Percentiles rank a stretch among this genome's conserved stretches.
These are phyloP conservation scores for Phyllotreta cruciferae DNA, from an alignment of 2,888 invertebrate genomes.

Conservation along the genomic window DNA sequence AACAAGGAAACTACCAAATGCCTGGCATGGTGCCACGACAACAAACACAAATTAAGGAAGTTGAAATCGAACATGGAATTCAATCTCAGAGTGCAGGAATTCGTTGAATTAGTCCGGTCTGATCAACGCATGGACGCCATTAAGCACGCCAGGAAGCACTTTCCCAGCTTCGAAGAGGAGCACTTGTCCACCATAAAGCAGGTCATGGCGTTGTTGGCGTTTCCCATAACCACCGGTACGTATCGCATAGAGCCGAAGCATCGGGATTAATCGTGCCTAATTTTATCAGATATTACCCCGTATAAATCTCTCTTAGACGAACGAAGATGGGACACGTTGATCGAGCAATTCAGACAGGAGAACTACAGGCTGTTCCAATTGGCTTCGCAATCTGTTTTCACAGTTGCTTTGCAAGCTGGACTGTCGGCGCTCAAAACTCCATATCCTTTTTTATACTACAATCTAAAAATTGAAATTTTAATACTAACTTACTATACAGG, in stretches of 20 bases:
- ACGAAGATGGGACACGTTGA: constrained; percentile 82
- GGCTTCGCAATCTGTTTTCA: constrained; percentile 88
- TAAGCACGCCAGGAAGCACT: constrained; percentile 91
- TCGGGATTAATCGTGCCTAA: constrained; percentile 6
- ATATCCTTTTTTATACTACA: constrained; percentile 65
- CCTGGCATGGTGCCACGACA: constrained; percentile 95
- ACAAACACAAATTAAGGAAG: constrained; percentile 92
- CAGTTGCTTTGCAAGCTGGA: constrained; percentile 91
- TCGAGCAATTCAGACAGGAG: constrained; percentile 90
- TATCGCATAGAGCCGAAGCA: too few species aligned
- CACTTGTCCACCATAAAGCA: constrained; percentile 88
- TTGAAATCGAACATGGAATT: constrained; percentile 96
- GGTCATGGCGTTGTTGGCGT: constrained; percentile 95
- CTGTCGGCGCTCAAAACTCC: constrained; percentile 95
- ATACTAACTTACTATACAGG: too few species aligned
- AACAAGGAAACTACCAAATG: constrained; percentile 87
- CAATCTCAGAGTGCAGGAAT: constrained; percentile 91
- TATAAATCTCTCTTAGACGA: constrained; percentile 73
- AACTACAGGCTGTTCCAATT: constrained; percentile 95
- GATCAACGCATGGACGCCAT: constrained; percentile 91
- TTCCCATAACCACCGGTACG: constrained; percentile 80
- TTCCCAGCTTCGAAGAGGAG: constrained; percentile 85
- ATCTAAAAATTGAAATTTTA: too few species aligned
- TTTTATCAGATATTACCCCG: constrained; percentile 67
- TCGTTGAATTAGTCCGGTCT: constrained; percentile 90